Evolutionary conservation across 2,797 vertebrate genomes (phyloP).

Genomic region (Fundulus diaphanus): DNA sequence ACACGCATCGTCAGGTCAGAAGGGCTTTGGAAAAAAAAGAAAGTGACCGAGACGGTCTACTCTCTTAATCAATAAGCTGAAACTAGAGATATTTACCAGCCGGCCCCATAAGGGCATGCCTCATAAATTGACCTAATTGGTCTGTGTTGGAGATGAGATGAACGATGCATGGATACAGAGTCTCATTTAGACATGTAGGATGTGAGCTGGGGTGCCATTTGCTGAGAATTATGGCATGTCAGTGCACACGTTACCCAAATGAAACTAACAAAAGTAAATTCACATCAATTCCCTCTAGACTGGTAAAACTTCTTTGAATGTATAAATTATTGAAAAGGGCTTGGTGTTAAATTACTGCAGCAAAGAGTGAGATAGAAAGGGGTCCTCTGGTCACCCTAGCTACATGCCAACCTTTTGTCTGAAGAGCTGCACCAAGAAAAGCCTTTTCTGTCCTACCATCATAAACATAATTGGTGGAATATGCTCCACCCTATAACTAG

Average conservation of each 20-base stretch:
- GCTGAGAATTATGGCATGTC: constrained; percentile 1
- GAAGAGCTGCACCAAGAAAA: background rate
- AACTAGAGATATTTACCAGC: constrained; percentile 74
- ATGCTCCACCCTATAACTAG: background rate
- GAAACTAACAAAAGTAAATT: too few relatives aligned
- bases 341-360: background rate
- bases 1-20: constrained; percentile 77
- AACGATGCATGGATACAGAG: constrained; percentile 45
- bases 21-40: constrained; percentile 51
- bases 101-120: constrained; percentile 60
- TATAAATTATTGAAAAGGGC: background rate
- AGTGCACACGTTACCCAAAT: background rate
- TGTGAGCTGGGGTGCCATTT: constrained; percentile 16
- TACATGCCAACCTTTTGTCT: background rate
- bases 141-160: constrained; percentile 63
- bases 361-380: background rate
- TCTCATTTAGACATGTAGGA: constrained; percentile 38
- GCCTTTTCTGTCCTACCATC: background rate
- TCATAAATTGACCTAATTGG: constrained; percentile 79
- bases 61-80: constrained; percentile 78
- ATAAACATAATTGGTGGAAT: background rate
- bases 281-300: background rate
- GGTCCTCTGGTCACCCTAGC: background rate
- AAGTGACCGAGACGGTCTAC: constrained; percentile 53
- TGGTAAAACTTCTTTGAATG: background rate